Percentiles rank a stretch among this genome's conserved stretches.
Evolutionary conservation across 2,888 invertebrate genomes (phyloP).

Genomic region (Lissonota sp.): DNA sequence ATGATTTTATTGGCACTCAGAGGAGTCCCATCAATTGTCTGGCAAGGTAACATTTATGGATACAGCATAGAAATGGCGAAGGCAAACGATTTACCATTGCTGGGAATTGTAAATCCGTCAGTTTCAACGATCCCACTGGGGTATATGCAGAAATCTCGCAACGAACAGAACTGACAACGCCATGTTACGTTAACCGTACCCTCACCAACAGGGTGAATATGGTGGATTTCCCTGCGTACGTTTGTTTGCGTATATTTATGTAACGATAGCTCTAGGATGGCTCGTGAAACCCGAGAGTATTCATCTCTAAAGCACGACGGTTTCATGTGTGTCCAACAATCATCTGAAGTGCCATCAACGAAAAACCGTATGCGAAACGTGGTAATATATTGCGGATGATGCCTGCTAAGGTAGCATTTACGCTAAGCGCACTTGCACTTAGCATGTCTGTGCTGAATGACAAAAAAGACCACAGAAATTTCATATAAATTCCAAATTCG

Average conservation of each 20-base stretch:
- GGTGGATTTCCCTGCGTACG: background rate
- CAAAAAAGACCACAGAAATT: too few relatives aligned
- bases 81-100: too few relatives aligned
- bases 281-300: conserved; percentile 18
- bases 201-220: background rate
- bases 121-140: too few relatives aligned
- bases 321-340: conserved; percentile 45
- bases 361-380: conserved; percentile 29
- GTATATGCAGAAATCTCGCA: background rate
- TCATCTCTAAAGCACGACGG: background rate
- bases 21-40: conserved; percentile 72
- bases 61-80: too few relatives aligned
- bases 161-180: conserved; percentile 36
- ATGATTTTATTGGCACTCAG: conserved; percentile 77
- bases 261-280: background rate
- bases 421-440: too few relatives aligned
- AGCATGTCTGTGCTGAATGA: too few relatives aligned
- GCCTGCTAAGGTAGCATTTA: too few relatives aligned
- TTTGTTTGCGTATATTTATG: background rate
- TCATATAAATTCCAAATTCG: too few relatives aligned
- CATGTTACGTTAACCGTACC: conserved; percentile 3
- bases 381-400: too few relatives aligned
- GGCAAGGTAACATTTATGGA: background rate
- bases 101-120: too few relatives aligned
- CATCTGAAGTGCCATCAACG: conserved; percentile 60